phyloP scores from a whole-genome alignment of 2,113 vertebrate species.

The Myrmophylax atrothorax region DNA sequence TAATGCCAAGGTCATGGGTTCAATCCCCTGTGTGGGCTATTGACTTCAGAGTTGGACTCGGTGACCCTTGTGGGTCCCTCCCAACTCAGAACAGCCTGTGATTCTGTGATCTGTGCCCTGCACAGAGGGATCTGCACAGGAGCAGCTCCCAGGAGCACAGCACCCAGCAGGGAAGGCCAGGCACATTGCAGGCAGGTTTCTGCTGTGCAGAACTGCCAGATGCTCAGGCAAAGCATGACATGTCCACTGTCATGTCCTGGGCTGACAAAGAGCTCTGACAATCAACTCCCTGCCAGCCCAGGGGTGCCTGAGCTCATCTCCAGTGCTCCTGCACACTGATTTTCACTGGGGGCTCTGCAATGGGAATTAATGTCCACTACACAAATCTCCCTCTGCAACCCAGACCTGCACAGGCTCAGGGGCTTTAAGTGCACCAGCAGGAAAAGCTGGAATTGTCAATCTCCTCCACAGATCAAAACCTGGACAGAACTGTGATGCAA shows the following conservation, averaged over 20 bases:
- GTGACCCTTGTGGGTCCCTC: no score
- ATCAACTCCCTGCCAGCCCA: not conserved
- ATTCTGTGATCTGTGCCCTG: no score
- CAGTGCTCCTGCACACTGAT: not conserved
- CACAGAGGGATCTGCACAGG: not conserved
- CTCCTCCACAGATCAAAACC: not conserved
- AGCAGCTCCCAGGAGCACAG: not conserved
- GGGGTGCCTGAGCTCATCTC: not conserved
- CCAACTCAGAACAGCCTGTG: no score
- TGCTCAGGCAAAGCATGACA: not conserved
- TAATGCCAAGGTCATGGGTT: no score
- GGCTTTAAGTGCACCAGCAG: not conserved
- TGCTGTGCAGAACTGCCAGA: not conserved
- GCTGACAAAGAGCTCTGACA: not conserved
- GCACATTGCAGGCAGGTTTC: not conserved
- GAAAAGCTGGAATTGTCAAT: not conserved
- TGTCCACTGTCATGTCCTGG: not conserved
- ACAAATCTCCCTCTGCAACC: not conserved
- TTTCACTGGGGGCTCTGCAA: not conserved
- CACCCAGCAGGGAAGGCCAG: not conserved
- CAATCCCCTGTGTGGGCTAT: no score
- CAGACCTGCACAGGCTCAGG: not conserved
- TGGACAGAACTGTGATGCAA: not conserved
- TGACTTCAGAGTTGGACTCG: no score
- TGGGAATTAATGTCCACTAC: not conserved